Conservation (phyloP, 2,888 invertebrate genomes). For the Hypena proboscidalis region DNA sequence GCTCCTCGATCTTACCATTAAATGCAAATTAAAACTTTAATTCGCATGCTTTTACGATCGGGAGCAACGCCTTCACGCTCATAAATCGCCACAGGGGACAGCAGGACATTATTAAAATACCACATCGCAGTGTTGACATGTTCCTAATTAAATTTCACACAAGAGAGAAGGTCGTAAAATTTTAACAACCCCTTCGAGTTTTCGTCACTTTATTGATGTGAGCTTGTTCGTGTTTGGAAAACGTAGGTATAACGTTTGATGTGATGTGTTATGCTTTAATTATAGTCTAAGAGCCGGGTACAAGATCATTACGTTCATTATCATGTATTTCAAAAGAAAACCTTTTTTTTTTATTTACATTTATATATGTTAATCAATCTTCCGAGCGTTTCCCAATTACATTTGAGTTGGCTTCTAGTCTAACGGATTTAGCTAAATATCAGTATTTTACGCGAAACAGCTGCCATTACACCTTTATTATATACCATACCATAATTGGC, state of each 20-base stretch:
- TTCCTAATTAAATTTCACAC: constrained; percentile 80
- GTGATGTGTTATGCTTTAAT: constrained; percentile 1
- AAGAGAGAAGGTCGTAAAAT: constrained; percentile 69
- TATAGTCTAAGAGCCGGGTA: no score
- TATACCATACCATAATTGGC: no score
- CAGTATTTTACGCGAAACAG: no score
- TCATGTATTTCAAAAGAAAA: no score
- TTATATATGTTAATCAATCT: no score
- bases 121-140: constrained; percentile 69
- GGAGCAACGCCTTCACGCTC: constrained; percentile 55
- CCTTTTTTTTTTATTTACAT: no score
- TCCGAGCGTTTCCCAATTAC: no score
- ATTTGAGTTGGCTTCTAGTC: no score
- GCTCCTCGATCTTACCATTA: constrained; percentile 31
- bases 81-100: constrained; percentile 66
- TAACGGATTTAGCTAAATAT: no score
- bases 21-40: constrained; percentile 65
- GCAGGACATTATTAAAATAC: constrained; percentile 76
- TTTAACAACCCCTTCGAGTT: constrained; percentile 72
- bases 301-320: no score
- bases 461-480: no score
- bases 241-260: constrained; percentile 7
- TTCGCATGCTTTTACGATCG: constrained; percentile 59
- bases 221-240: constrained; percentile 27
- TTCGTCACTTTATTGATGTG: constrained; percentile 64